Conservation (phyloP, 2,888 invertebrate species). For the Ophion slaviceki region DNA sequence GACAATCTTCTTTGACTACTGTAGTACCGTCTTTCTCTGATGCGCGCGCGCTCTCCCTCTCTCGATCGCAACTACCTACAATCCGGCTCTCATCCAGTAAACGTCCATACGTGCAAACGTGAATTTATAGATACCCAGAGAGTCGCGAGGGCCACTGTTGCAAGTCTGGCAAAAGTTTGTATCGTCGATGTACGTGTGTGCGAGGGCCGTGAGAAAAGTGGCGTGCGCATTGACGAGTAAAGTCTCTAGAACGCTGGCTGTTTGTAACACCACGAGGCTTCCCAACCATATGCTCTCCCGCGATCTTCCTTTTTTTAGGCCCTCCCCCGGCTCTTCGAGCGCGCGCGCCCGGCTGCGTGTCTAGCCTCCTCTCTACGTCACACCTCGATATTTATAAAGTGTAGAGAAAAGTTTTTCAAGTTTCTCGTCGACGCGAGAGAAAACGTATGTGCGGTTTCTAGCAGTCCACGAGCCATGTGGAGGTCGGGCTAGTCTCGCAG, state of each 20-base stretch:
- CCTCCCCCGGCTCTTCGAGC: background rate
- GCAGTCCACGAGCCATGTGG: no score
- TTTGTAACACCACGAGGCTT: background rate
- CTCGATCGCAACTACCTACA: conserved; percentile 51
- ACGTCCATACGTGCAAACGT: background rate
- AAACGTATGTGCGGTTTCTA: no score
- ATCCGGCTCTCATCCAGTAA: conserved; percentile 5
- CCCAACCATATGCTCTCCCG: background rate
- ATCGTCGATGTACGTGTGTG: conserved; percentile 3
- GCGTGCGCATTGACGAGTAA: background rate
- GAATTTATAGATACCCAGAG: background rate
- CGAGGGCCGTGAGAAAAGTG: background rate
- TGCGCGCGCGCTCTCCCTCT: background rate
- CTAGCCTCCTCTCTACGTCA: background rate
- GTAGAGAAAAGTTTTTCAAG: no score
- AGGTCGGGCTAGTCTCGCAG: no score
- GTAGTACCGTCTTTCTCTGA: conserved; percentile 47
- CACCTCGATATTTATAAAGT: background rate
- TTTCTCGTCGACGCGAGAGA: no score
- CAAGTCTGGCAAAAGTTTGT: background rate
- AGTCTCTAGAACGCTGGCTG: background rate
- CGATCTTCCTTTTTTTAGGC: background rate
- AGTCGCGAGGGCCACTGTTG: background rate
- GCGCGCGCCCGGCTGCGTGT: background rate
- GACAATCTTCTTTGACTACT: conserved; percentile 60